Base-by-base conservation (phyloP, 2,797 vertebrate species). In the Onychomys arenicola region DNA sequence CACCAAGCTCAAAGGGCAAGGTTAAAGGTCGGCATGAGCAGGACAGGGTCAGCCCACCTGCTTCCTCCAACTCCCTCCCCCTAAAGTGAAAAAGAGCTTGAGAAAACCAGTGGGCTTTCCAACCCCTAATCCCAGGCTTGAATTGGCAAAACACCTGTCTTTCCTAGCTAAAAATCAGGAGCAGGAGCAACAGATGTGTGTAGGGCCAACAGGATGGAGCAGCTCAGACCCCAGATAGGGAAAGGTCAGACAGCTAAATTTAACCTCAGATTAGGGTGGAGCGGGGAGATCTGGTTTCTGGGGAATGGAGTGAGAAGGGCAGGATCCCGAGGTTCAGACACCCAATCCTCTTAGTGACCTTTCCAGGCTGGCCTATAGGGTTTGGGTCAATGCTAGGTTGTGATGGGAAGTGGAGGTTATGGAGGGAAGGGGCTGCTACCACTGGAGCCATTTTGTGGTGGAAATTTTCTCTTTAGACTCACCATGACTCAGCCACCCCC, bases 171-270 rank as follows among this genome's bases (percentile, higher is more conserved):
- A 77, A 75, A 87, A 78, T n/a, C 65, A 67, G 71, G 71, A 46
- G 16, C 12, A 37, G 93, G 23, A 80, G 43, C 63, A 46, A 87
- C 82, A 91, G 75, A 32, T 92, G 55, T 40, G 82, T 52, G 9
- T n/a, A 16, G 19, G 46, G 59, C 10, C 17, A 25, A 55, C 71
- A 61, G 13, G 0, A 73, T 25, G 46, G 61, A 13, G 29, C 73
- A 55, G 88, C 77, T 67, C 49, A 43, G 93, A 94, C 87, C 94
- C 81, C 82, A 40, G 0, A 71, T 7, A 78, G 67, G 27, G 32
- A 98, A 98, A 99, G 98, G 98, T 98, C 98, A 98, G 94, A 92
- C 2, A 34, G 97, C 98, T 99, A 99, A 98, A 98, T 98, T 98
- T 99, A 98, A 97, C 97, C 57, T 29, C 88, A 55, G 85, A 89